phyloP scores from a whole-genome alignment of 2,888 invertebrate species.

The Harpagoxenus sublaevis region DNA sequence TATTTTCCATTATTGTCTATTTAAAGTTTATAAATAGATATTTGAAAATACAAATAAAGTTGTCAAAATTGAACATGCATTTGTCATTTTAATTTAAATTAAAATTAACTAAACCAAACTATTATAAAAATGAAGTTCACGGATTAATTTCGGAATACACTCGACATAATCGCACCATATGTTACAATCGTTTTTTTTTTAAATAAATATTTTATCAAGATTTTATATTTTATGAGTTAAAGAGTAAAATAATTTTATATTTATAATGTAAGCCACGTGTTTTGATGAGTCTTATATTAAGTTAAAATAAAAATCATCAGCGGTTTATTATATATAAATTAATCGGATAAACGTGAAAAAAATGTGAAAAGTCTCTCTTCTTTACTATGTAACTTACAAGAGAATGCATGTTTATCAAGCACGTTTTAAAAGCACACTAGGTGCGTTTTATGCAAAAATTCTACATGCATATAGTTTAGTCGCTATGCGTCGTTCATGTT shows the following conservation, averaged over 20 bases:
- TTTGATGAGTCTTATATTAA: background rate
- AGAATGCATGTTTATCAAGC: background rate
- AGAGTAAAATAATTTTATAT: background rate
- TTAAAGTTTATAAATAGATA: background rate
- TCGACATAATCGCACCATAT: background rate
- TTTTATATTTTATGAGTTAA: background rate
- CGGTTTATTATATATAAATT: background rate
- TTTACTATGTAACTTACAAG: background rate
- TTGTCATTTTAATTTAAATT: constrained; percentile 5
- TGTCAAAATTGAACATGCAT: background rate
- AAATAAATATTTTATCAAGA: background rate
- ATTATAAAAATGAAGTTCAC: background rate
- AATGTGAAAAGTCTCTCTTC: background rate
- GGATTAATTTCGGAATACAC: background rate
- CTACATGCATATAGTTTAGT: background rate
- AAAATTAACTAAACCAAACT: background rate
- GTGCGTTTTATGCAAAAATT: background rate
- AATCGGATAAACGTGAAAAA: background rate
- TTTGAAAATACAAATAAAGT: background rate
- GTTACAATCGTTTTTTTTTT: background rate
- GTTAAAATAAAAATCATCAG: background rate
- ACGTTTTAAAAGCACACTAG: background rate
- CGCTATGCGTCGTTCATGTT: background rate
- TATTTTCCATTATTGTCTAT: background rate
- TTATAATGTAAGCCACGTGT: background rate